A percentile compares a stretch with the other conserved stretches of the same genome.
phyloP scores from a whole-genome alignment of 2,888 invertebrate genomes.

The Lasioglossum zephyrum region DNA sequence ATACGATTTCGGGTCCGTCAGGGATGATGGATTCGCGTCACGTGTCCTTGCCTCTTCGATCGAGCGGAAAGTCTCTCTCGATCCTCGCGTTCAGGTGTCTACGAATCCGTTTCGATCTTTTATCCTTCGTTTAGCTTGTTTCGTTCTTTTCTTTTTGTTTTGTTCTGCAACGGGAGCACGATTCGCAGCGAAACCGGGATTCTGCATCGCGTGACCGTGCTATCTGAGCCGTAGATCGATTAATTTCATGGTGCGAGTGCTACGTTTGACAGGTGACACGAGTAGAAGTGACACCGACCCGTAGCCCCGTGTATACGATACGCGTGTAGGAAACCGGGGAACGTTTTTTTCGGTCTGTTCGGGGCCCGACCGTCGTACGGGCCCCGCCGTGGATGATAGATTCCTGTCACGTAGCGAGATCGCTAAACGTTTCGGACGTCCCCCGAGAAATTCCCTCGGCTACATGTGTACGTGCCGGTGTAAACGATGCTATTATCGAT shows the following conservation, averaged over 20 bases:
- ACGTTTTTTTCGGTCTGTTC: slow-evolving; percentile 49
- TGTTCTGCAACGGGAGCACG: not conserved
- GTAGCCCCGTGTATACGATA: slow-evolving; percentile 1
- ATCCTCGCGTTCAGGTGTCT: not conserved
- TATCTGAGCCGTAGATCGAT: slow-evolving; percentile 50
- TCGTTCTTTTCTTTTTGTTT: not conserved
- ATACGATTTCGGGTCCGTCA: slow-evolving; percentile 53
- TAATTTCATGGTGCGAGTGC: slow-evolving; percentile 52
- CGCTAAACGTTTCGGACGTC: slow-evolving; percentile 47
- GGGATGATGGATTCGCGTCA: slow-evolving; percentile 63
- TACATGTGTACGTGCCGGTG: slow-evolving; percentile 37
- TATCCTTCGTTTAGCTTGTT: not conserved
- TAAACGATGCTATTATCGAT: slow-evolving; percentile 59
- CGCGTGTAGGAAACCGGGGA: slow-evolving; percentile 27
- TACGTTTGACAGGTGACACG: slow-evolving; percentile 69
- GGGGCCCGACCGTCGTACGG: slow-evolving; percentile 49
- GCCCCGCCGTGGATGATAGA: slow-evolving; percentile 65
- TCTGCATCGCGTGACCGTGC: slow-evolving; percentile 39
- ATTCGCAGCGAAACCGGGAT: slow-evolving; percentile 39
- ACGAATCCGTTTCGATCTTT: not conserved
- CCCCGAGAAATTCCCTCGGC: slow-evolving; percentile 33
- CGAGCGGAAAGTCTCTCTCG: not conserved
- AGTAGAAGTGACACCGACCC: slow-evolving; percentile 71
- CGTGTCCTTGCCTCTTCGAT: slow-evolving; percentile 27
- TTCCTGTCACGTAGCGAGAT: slow-evolving; percentile 63